Evolutionary conservation across 2,113 vertebrate genomes (phyloP), one percentile per base, ranked within the genome.

Genomic region (Istiophorus platypterus): DNA sequence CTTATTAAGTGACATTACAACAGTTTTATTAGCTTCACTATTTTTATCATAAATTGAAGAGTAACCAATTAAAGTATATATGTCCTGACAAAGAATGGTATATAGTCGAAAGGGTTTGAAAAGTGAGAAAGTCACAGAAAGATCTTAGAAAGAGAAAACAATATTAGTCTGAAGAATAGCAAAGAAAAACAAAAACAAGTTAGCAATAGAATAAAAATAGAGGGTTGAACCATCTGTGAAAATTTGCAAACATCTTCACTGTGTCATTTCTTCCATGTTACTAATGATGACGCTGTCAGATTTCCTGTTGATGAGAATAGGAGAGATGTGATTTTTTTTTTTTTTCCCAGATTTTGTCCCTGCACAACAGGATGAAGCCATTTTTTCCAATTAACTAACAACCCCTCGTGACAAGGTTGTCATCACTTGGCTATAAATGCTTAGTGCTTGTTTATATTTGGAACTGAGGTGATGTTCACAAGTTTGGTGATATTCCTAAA

Each of bases 341-440:
- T 10, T 27, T 51, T 64, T 66, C 68, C 49, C 45, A 20, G 10
- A 22, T 41, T 13, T 20, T 56, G 24, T 34, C 41, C 24, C 59
- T 13, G 24, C 52, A 45, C 52, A 39, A n/a, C 13, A 27, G 24
- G 26, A 72, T 3, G 20, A 63, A 42, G 45, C 8, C 14, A 26
- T 61, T 26, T 31, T 72, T 31, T 57, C 39, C 56, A 26, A 51
- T 56, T 9, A 45, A 79, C 72, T 62, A 61, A 22, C 61, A 27
- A 20, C 37, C 27, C 72, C 45, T 74, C 27, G 18, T n/a, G 59
- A 26, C 65, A 70, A 58, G 51, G 22, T 58, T 31, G 52, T 75
- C 65, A 31, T 65, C 61, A 76, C 61, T 61, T 14, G 52, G 47
- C 17, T 72, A 42, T 66, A 51, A 80, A 76, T 72, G 47, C 3